Conservation (phyloP, 2,888 invertebrate species). For the Steinernema scapterisci region DNA sequence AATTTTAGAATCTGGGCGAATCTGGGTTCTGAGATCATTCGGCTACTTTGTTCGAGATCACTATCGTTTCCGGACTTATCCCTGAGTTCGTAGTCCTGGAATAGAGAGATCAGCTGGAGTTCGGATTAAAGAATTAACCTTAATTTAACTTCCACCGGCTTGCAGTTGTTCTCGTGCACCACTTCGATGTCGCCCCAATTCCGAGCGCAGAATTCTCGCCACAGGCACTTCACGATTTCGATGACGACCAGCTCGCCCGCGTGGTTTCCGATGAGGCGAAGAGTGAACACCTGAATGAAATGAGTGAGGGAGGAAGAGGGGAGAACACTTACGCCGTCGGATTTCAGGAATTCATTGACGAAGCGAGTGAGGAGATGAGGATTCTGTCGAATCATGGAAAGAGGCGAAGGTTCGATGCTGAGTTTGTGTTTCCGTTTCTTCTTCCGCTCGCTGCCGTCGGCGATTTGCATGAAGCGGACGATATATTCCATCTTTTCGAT, state of each 20-base stretch:
- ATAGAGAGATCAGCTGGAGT: background rate
- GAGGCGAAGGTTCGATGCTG: background rate
- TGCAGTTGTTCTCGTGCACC: slow-evolving; percentile 35
- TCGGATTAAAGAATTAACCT: background rate
- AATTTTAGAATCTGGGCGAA: too few relatives aligned
- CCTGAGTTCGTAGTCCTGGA: background rate
- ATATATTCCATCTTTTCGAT: slow-evolving; percentile 64
- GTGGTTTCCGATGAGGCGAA: slow-evolving; percentile 65
- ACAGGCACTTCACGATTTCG: slow-evolving; percentile 68
- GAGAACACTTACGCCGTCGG: slow-evolving; percentile 56
- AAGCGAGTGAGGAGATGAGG: slow-evolving; percentile 60
- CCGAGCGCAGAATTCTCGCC: slow-evolving; percentile 54
- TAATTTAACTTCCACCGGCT: background rate
- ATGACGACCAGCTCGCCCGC: slow-evolving; percentile 60
- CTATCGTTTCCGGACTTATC: background rate
- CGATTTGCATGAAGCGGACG: slow-evolving; percentile 59
- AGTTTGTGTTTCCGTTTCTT: slow-evolving; percentile 34
- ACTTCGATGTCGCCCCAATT: slow-evolving; percentile 64
- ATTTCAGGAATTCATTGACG: slow-evolving; percentile 57
- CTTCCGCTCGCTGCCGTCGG: slow-evolving; percentile 44
- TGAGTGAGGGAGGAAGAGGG: background rate
- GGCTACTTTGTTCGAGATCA: background rate
- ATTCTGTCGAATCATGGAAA: slow-evolving; percentile 50
- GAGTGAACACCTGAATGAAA: slow-evolving; percentile 58
- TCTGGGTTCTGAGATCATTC: background rate